These are phyloP conservation scores for Acanthochromis polyacanthus DNA, from an alignment of 2,113 vertebrate genomes.

Conservation along the genomic window DNA sequence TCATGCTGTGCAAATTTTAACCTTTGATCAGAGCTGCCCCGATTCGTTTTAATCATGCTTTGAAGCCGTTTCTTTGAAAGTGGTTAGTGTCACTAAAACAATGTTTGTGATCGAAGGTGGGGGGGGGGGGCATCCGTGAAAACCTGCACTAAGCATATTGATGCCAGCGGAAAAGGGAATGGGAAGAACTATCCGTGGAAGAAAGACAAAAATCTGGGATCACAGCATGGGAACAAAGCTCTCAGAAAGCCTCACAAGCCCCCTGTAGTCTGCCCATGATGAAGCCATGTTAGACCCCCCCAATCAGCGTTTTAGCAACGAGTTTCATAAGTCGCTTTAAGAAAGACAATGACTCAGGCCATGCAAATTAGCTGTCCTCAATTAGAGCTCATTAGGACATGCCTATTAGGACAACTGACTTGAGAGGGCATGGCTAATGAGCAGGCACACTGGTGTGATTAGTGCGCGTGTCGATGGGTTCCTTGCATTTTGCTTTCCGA, in stretches of 20 bases:
- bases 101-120: constrained; percentile 33
- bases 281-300: constrained; percentile 44
- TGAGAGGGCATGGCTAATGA: constrained; percentile 73
- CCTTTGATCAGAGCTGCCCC: constrained; percentile 79
- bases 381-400: constrained; percentile 82
- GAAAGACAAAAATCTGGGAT: constrained; percentile 36
- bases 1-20: constrained; percentile 72
- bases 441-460: constrained; percentile 65
- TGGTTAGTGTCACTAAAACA: constrained; percentile 73
- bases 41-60: constrained; percentile 75
- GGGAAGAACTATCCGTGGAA: neutral
- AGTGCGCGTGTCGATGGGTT: constrained; percentile 61
- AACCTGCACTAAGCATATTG: constrained; percentile 24
- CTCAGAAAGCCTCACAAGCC: constrained; percentile 16
- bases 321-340: constrained; percentile 67
- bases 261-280: constrained; percentile 14
- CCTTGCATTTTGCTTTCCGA: constrained; percentile 65
- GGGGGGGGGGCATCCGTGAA: constrained; percentile 21
- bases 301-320: constrained; percentile 66
- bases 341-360: constrained; percentile 67
- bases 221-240: constrained; percentile 32
- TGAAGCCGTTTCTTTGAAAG: constrained; percentile 79
- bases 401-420: constrained; percentile 76
- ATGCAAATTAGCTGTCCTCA: constrained; percentile 76
- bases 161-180: constrained; percentile 18